These are phyloP conservation scores for Lophura swinhoii DNA, from an alignment of 2,797 vertebrate genomes.

Conservation along the genomic window DNA sequence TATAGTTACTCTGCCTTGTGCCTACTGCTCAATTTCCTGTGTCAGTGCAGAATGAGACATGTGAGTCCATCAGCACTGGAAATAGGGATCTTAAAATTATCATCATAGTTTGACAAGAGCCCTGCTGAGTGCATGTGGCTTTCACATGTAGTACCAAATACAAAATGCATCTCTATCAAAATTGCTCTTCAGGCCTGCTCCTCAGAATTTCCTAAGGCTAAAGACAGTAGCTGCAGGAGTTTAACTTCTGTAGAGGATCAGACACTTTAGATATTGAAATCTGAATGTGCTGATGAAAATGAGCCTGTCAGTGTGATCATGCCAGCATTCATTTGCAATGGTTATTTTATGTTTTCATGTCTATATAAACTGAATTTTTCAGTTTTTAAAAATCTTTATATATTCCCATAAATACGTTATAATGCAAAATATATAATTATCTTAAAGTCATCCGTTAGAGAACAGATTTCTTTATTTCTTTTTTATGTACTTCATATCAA, in stretches of 20 bases:
- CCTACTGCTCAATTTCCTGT: neutral
- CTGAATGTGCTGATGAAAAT: neutral
- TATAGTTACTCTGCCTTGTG: neutral
- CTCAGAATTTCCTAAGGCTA: neutral
- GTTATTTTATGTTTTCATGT: neutral
- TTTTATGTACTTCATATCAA: neutral
- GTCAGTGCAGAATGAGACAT: neutral
- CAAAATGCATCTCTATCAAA: neutral
- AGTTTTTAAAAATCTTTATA: neutral
- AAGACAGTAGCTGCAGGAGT: neutral
- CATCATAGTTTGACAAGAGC: neutral
- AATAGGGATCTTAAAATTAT: slow-evolving; percentile 13
- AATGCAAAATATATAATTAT: neutral
- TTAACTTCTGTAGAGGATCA: neutral
- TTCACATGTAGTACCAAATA: neutral
- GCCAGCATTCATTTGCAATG: neutral
- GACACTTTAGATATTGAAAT: neutral
- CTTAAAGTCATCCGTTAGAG: neutral
- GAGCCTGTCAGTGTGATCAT: fast-evolving
- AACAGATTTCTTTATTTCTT: neutral
- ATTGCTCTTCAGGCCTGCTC: neutral
- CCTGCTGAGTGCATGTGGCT: neutral
- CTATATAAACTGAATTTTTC: neutral
- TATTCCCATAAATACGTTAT: neutral
- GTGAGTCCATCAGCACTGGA: slow-evolving; percentile 2